Conservation (phyloP, 1,140 invertebrate genomes). For the Gonioctena quinquepunctata region DNA sequence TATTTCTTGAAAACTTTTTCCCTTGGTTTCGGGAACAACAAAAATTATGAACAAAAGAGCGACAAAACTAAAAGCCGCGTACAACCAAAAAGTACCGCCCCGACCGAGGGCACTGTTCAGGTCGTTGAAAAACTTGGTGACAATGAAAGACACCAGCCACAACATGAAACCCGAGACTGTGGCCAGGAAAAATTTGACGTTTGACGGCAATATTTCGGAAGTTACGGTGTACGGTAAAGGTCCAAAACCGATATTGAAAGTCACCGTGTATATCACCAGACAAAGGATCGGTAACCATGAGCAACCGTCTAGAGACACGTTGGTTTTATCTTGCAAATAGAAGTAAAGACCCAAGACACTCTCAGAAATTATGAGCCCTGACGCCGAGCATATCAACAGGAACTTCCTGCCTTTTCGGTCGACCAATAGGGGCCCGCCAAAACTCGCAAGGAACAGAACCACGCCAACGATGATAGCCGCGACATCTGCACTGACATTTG, state of each 20-base stretch:
- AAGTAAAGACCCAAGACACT: slow-evolving; percentile 40
- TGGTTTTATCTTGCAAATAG: slow-evolving; percentile 28
- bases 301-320: background rate
- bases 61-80: slow-evolving; percentile 58
- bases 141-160: slow-evolving; percentile 74
- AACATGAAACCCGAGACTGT: slow-evolving; percentile 76
- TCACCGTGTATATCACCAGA: slow-evolving; percentile 32
- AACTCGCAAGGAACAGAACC: slow-evolving; percentile 26
- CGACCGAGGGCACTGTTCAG: slow-evolving; percentile 64
- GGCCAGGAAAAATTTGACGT: slow-evolving; percentile 72
- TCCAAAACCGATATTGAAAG: slow-evolving; percentile 65
- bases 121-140: slow-evolving; percentile 65
- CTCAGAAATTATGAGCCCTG: slow-evolving; percentile 60
- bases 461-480: slow-evolving; percentile 22
- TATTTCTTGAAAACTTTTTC: slow-evolving; percentile 35
- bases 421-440: slow-evolving; percentile 58
- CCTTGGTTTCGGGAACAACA: slow-evolving; percentile 33
- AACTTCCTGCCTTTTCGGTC: slow-evolving; percentile 73
- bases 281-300: slow-evolving; percentile 40
- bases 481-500: slow-evolving; percentile 54
- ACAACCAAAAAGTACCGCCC: slow-evolving; percentile 78
- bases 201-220: slow-evolving; percentile 78
- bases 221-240: slow-evolving; percentile 82
- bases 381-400: slow-evolving; percentile 70
- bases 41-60: slow-evolving; percentile 21